Conservation (phyloP, 37 sponge, comb jelly and placozoan species). For the Geodia barretti region DNA sequence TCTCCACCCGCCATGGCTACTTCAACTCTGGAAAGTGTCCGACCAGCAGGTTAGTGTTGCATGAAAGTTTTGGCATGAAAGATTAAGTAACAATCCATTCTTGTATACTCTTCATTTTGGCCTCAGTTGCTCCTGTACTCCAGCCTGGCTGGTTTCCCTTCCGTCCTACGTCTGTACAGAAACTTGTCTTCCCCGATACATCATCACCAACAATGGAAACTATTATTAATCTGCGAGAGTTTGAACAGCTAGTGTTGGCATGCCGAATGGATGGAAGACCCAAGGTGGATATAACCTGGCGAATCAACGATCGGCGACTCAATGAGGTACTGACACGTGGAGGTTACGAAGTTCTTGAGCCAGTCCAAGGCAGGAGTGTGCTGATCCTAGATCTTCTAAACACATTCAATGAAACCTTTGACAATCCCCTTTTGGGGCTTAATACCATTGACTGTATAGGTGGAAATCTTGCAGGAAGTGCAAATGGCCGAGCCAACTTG, state of each 20-base stretch:
- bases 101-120: not conserved
- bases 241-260: not conserved
- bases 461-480: not conserved
- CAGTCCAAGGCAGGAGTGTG: not conserved
- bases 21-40: not conserved
- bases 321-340: no score
- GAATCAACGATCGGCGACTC: not conserved
- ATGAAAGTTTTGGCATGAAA: not conserved
- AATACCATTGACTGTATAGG: not conserved
- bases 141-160: not conserved
- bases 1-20: not conserved
- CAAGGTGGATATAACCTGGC: conserved; percentile 12
- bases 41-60: not conserved
- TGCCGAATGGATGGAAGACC: conserved; percentile 5
- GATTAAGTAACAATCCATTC: not conserved
- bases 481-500: not conserved
- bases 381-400: not conserved
- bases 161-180: no score
- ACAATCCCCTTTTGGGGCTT: not conserved
- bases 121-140: not conserved
- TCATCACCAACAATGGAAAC: not conserved
- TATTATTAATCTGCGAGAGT: not conserved
- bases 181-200: no score
- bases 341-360: not conserved
- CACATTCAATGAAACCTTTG: not conserved